Base-by-base conservation (phyloP, 2,113 vertebrate genomes). In the Terrapene triunguis region DNA sequence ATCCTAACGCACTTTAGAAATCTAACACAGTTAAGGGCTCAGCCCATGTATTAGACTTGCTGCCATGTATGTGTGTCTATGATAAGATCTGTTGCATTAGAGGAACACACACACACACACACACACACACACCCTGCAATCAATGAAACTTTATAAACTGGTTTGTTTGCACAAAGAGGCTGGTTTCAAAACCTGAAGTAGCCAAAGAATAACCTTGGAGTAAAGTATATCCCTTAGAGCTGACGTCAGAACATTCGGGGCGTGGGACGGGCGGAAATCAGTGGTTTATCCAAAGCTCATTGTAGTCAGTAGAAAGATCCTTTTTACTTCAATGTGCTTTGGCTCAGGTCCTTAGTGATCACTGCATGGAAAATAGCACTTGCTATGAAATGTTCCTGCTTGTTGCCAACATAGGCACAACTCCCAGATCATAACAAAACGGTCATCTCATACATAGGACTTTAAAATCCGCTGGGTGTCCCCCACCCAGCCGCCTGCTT, bases 261-360 rank as follows among this genome's bases (percentile, higher is more conserved):
- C 21, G 21, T 38, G 12, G 57, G 57, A 62, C 5, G 16, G 32
- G 32, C 6, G 7, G 62, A 35, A 65, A 35, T 35, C 32, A 35
- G 32, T 65, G 32, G 62, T 65, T 65, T 32, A 62, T 35, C n/a
- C 38, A 38, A 42, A 42, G 62, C 22, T 42, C 22, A 42, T 24
- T 25, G n/a, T 25, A 42, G 19, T 42, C 72, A 38, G 4, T 74
- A 22, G 29, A 65, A n/a, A 51, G 42, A 86, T 69, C 12, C 21
- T 3, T 69, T 42, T 65, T 7, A 27, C 3, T 0, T 83, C 2
- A 0, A 32, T 1, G 38, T 14, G n/a, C 62, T 76, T 19, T 0
- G 78, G 74, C 83, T 53, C 2, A 21, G 38, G 11, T 57, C 32
- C 38, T 19, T 42, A 6, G 21, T 24, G 22, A 42, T 1, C 1